phyloP scores from a whole-genome alignment of 2,113 vertebrate species.

The Bubo bubo region DNA sequence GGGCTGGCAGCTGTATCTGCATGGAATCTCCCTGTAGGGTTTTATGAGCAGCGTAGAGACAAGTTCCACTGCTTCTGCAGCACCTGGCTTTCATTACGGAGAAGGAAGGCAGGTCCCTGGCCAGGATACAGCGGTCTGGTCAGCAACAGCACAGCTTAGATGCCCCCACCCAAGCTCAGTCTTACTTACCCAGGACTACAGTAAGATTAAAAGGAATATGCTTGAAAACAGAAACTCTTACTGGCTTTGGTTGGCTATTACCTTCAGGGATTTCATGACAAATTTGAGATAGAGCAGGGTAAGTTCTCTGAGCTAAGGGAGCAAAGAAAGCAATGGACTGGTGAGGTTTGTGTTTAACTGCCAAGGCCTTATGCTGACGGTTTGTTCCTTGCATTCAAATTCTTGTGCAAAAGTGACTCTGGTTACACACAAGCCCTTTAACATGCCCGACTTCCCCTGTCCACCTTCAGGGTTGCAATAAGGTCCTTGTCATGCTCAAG shows the following conservation, averaged over 20 bases:
- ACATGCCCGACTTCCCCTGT: not conserved
- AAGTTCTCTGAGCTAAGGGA: not conserved
- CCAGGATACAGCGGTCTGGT: not conserved
- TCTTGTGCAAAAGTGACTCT: not conserved
- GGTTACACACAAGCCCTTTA: not conserved
- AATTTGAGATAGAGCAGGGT: not conserved
- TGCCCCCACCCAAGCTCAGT: not conserved
- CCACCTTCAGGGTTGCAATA: constrained; percentile 54
- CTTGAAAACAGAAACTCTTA: not conserved
- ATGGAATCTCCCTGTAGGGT: not conserved
- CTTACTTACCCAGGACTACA: not conserved
- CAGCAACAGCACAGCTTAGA: not conserved
- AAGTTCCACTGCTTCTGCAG: not conserved
- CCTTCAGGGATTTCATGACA: not conserved
- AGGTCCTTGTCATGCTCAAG: constrained; percentile 62
- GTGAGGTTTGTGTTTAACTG: not conserved
- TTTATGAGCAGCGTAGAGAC: not conserved
- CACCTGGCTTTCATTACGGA: not conserved
- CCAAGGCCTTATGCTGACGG: not conserved
- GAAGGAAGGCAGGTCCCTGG: not conserved
- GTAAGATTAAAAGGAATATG: not conserved
- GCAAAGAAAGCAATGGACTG: not conserved
- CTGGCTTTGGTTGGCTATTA: not conserved
- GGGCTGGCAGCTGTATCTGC: not conserved
- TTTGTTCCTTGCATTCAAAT: not conserved